phyloP scores from a whole-genome alignment of 2,888 invertebrate genomes.

The Macrosoma leucophasiata region DNA sequence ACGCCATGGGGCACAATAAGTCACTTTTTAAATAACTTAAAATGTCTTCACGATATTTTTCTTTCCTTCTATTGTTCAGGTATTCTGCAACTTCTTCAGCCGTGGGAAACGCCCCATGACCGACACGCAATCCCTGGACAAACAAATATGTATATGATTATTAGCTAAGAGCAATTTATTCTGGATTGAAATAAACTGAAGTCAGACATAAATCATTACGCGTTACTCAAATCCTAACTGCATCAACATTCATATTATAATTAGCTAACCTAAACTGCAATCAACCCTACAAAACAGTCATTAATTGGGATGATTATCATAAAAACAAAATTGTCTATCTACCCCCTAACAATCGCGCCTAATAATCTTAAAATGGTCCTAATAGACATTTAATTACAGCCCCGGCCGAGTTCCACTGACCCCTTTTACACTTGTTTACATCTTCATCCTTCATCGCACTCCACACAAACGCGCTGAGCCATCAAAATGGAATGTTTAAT shows the following conservation, averaged over 20 bases:
- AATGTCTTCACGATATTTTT: conserved; percentile 19
- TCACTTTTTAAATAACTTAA: conserved; percentile 51
- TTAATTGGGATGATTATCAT: conserved; percentile 50
- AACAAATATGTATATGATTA: no score
- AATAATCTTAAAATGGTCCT: conserved; percentile 65
- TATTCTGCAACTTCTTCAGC: conserved; percentile 46
- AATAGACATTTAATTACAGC: conserved; percentile 73
- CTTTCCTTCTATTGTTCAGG: conserved; percentile 17
- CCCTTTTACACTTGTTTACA: conserved; percentile 76
- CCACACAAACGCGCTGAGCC: conserved; percentile 55
- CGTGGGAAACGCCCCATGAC: conserved; percentile 44
- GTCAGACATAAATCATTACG: no score
- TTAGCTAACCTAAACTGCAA: no score
- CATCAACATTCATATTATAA: no score
- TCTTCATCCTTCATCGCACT: conserved; percentile 62
- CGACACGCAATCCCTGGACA: no score
- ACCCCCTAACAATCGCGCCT: conserved; percentile 56
- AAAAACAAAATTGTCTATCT: conserved; percentile 43
- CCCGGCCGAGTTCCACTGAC: conserved; percentile 63
- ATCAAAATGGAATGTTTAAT: conserved; percentile 74
- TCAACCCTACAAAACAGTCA: conserved; percentile 35
- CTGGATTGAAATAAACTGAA: no score
- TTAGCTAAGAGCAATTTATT: no score
- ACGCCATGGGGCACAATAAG: conserved; percentile 46
- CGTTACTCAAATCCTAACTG: no score